These are phyloP conservation scores for human DNA, from an alignment of 2,113 vertebrate genomes.

Conservation along the genomic window DNA sequence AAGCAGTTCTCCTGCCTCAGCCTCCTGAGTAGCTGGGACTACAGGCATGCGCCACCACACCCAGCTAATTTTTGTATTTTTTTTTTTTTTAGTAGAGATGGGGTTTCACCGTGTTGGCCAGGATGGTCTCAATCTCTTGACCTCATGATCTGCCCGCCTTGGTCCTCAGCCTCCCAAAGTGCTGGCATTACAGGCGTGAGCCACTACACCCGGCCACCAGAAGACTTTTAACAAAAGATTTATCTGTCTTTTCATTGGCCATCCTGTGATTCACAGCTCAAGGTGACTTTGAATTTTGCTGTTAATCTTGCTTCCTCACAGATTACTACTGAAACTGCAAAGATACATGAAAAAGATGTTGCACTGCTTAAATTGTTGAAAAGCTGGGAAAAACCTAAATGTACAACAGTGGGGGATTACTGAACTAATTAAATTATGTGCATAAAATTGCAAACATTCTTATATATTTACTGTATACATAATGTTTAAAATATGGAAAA, in stretches of 20 bases:
- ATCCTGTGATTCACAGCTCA: neutral
- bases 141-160: accelerated
- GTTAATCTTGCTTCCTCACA: neutral
- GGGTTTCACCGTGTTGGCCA: too few relatives aligned
- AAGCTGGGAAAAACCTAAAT: neutral
- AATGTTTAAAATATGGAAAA: neutral
- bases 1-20: too few relatives aligned
- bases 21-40: too few relatives aligned
- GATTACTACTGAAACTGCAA: neutral
- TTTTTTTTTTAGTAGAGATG: too few relatives aligned
- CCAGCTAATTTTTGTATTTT: too few relatives aligned
- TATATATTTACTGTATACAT: neutral
- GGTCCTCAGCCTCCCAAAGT: too few relatives aligned
- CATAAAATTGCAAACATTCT: neutral
- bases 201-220: neutral
- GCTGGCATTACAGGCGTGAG: too few relatives aligned
- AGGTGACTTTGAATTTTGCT: conserved; percentile 31
- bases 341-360: neutral
- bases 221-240: neutral
- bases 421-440: neutral
- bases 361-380: neutral
- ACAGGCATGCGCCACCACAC: too few relatives aligned
- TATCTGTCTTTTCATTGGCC: neutral
- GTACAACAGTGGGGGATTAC: neutral
- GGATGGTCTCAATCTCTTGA: too few relatives aligned